A percentile compares a stretch with the other conserved stretches of the same genome.
These are phyloP conservation scores for Nebria brevicollis DNA, from an alignment of 2,888 invertebrate species.

Conservation along the genomic window DNA sequence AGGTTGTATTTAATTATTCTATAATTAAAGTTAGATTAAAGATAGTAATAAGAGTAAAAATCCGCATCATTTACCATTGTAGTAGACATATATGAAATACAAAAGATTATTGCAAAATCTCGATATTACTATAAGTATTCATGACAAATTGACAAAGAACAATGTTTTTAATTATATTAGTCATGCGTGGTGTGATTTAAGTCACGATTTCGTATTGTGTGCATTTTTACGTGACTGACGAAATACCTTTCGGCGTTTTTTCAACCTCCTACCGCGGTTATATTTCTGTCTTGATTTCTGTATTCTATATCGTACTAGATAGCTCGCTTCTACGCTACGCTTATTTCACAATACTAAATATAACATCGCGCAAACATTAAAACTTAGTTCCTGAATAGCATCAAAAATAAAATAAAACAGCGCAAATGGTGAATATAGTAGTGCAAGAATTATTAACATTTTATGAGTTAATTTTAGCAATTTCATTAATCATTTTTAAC, in stretches of 20 bases:
- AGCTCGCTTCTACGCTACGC: background rate
- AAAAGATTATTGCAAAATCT: background rate
- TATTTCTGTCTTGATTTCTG: background rate
- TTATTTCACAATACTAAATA: conserved; percentile 29
- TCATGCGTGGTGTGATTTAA: conserved; percentile 31
- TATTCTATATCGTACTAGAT: background rate
- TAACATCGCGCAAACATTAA: conserved; percentile 22
- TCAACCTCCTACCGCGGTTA: background rate
- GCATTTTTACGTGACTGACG: conserved; percentile 20
- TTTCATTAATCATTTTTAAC: background rate
- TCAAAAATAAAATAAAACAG: background rate
- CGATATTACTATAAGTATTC: background rate
- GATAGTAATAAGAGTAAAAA: background rate
- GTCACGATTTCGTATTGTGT: conserved; percentile 33
- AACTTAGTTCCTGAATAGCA: background rate
- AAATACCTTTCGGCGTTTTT: background rate
- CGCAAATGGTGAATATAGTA: background rate
- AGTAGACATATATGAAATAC: background rate
- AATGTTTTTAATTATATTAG: conserved; percentile 35
- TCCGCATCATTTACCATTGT: too few species aligned
- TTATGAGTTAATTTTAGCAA: background rate
- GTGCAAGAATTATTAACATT: background rate
- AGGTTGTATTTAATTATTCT: background rate
- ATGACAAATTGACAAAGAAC: conserved; percentile 28
- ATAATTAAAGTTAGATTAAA: background rate